Evolutionary conservation across 2,888 invertebrate genomes (phyloP), one percentile per base, ranked within the genome.

Genomic region (Agonum fuliginosum): DNA sequence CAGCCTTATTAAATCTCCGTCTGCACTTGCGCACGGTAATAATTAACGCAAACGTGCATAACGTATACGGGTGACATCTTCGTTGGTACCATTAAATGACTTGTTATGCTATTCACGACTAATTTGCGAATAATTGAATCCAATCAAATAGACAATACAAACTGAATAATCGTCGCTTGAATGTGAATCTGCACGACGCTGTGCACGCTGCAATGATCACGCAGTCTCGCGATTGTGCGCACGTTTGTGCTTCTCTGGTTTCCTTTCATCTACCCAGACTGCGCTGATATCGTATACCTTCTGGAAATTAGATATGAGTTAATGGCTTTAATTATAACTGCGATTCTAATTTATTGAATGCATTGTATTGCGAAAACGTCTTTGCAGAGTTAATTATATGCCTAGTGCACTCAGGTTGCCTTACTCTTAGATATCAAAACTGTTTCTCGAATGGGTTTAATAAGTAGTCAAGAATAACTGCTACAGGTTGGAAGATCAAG

Each of bases 101-200:
- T 77, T 70, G 77, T 77, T 70, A 69, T 69, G 69, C 77, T 70
- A 70, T 77, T 77, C 77, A 77, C n/a, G 48, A 65, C 54, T 70
- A 77, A 77, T 77, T 77, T 70, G 24, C 54, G 70, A 70, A 77
- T 77, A 77, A 77, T 77, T 77, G 77, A 77, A 77, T 77, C 41
- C 77, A 77, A 77, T 77, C 70, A 77, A 70, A 77, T 37, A 77
- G 70, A 70, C 77, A 77, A 77, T 70, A 19, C 77, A 30, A 54
- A 41, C 70, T 24, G 62, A 77, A 77, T 77, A 70, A 70, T 77
- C 51, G 19, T 34, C 8, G 74, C 27, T 46, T 48, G 41, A 58
- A 37, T 19, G 14, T 74, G 37, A 19, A 17, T 65, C 6, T 54
- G 37, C 6, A 12, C n/a, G n/a, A n/a, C n/a, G n/a, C 14, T 71